phyloP scores from a whole-genome alignment of 2,888 invertebrate genomes.

The Aphodius sticticus region DNA sequence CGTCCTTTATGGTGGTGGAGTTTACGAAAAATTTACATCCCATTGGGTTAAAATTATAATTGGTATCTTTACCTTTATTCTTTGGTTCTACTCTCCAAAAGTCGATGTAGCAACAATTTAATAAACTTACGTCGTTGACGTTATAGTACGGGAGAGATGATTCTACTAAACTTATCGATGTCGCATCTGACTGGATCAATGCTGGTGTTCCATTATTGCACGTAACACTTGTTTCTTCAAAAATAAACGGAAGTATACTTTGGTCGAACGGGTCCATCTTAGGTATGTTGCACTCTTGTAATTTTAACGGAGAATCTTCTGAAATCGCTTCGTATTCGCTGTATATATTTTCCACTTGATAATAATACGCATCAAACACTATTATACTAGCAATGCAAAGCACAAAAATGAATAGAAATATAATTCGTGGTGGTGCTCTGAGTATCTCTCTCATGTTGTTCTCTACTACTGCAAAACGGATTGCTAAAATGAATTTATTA shows the following conservation, averaged over 20 bases:
- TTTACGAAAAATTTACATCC: slow-evolving; percentile 58
- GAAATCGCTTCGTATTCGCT: slow-evolving; percentile 38
- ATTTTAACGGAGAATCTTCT: slow-evolving; percentile 55
- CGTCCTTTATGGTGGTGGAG: slow-evolving; percentile 60
- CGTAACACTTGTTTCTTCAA: slow-evolving; percentile 60
- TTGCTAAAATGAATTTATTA: too few relatives aligned
- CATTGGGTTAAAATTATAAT: slow-evolving; percentile 60
- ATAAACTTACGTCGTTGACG: slow-evolving; percentile 58
- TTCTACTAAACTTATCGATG: slow-evolving; percentile 66
- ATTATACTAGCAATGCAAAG: neutral
- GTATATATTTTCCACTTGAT: neutral
- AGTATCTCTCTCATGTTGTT: too few relatives aligned
- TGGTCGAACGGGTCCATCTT: slow-evolving; percentile 69
- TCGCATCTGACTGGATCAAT: slow-evolving; percentile 66
- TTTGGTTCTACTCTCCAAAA: slow-evolving; percentile 66
- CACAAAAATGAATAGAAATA: neutral
- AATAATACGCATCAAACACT: neutral
- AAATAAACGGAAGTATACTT: slow-evolving; percentile 64
- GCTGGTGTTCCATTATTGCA: slow-evolving; percentile 64
- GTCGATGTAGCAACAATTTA: slow-evolving; percentile 70
- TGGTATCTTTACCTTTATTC: slow-evolving; percentile 62
- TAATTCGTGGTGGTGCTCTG: neutral
- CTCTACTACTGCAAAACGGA: too few relatives aligned
- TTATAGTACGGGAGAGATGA: slow-evolving; percentile 63
- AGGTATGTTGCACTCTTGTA: slow-evolving; percentile 72